phyloP scores from a whole-genome alignment of 1,140 invertebrate species.

The Asobara japonica region DNA sequence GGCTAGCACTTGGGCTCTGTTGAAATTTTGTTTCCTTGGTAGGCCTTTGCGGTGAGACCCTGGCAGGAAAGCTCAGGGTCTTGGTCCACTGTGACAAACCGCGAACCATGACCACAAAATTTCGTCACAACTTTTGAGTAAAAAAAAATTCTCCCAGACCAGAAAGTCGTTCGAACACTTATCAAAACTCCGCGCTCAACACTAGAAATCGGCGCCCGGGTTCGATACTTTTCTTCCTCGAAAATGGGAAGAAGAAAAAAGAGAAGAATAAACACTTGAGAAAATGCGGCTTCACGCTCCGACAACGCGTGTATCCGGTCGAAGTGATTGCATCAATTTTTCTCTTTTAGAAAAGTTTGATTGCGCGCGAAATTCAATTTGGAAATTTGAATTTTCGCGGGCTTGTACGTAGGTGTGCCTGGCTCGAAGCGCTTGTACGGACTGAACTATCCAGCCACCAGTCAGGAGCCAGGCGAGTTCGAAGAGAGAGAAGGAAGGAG shows the following conservation, averaged over 20 bases:
- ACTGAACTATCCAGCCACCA: conserved; percentile 30
- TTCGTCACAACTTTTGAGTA: too few relatives aligned
- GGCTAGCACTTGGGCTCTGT: conserved; percentile 62
- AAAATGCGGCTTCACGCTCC: conserved; percentile 30
- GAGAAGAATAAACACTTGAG: conserved; percentile 2
- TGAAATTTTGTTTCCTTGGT: conserved; percentile 71
- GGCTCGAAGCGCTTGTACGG: conserved; percentile 24
- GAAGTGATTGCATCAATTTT: background rate
- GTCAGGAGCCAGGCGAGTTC: conserved; percentile 29
- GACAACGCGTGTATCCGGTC: conserved; percentile 32
- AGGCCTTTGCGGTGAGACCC: conserved; percentile 80
- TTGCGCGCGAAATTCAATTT: background rate
- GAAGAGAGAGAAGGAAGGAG: conserved; percentile 26
- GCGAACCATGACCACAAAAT: conserved; percentile 75
- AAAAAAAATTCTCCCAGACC: too few relatives aligned
- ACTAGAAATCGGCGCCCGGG: background rate
- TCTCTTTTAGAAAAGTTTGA: background rate
- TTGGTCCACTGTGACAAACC: conserved; percentile 88
- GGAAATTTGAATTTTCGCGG: background rate
- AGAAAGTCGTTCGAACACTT: too few relatives aligned
- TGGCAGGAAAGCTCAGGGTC: conserved; percentile 84
- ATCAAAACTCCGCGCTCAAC: background rate
- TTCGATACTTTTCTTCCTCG: background rate
- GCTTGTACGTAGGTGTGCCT: conserved; percentile 34
- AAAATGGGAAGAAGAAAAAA: background rate